Evolutionary conservation across 2,888 invertebrate genomes (phyloP).

Genomic region (Brassicogethes aeneus): DNA sequence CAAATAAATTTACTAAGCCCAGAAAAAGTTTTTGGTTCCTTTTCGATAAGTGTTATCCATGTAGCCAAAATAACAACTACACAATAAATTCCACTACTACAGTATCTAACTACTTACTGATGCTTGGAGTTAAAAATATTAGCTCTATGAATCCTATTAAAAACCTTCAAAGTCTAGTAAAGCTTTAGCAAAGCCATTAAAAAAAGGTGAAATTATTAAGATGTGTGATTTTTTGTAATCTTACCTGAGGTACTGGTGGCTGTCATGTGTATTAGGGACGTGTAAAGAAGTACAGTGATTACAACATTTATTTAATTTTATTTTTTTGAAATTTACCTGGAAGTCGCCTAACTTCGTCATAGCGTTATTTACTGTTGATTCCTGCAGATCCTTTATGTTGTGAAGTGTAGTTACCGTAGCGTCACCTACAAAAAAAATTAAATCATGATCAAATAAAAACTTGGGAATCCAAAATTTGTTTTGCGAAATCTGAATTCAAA

Average conservation of each 20-base stretch:
- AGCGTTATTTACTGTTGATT: conserved; percentile 46
- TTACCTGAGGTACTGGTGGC: neutral
- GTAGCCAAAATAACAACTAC: no score
- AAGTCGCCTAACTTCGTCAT: conserved; percentile 55
- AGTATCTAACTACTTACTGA: no score
- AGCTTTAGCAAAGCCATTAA: no score
- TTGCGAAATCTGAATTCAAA: neutral
- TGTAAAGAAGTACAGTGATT: conserved; percentile 1
- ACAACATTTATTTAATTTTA: no score
- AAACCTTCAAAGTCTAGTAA: no score
- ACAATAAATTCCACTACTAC: no score
- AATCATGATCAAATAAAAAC: conserved; percentile 2
- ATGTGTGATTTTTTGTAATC: neutral
- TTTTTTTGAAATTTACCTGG: conserved; percentile 50
- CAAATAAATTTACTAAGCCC: no score
- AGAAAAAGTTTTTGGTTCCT: no score
- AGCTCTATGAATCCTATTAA: no score
- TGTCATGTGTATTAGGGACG: neutral
- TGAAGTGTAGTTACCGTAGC: conserved; percentile 36
- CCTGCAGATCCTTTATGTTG: conserved; percentile 48
- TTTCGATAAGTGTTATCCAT: no score
- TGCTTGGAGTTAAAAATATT: no score
- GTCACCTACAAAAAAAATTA: conserved; percentile 24
- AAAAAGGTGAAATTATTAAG: no score
- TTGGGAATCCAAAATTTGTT: conserved; percentile 1